Conservation (phyloP, 2,113 vertebrate species). For the Nothocercus julius region DNA sequence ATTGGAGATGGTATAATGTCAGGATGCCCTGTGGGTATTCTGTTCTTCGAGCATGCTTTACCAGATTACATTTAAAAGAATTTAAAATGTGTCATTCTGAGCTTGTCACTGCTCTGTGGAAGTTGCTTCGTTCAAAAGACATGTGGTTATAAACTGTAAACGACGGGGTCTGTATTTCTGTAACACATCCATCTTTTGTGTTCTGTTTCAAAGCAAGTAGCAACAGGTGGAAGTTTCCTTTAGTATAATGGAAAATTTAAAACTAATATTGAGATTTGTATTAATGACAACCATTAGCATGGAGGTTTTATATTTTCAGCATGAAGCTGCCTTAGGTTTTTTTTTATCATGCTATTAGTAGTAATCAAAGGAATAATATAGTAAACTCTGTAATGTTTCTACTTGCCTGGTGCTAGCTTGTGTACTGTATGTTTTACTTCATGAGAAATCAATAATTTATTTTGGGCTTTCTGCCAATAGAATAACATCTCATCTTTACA, state of each 20-base stretch:
- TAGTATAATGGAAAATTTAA: neutral
- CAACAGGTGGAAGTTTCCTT: conserved; percentile 14
- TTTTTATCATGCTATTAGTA: neutral
- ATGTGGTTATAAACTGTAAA: neutral
- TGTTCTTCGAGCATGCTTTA: conserved; percentile 8
- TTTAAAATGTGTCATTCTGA: neutral
- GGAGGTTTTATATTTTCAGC: neutral
- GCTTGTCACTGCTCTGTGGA: neutral
- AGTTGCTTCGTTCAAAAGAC: neutral
- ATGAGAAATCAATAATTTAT: neutral
- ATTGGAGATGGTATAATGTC: neutral
- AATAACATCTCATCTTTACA: neutral
- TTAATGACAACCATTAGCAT: neutral
- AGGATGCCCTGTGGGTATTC: neutral
- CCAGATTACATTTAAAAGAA: neutral
- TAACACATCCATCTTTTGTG: neutral
- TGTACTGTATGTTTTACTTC: neutral
- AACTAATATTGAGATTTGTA: neutral
- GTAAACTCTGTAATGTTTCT: neutral
- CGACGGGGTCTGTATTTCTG: neutral
- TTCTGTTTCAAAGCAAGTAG: conserved; percentile 8
- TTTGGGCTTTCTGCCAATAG: conserved; percentile 22
- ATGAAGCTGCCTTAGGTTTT: neutral
- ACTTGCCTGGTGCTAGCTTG: neutral
- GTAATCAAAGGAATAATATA: neutral